Base-by-base conservation (phyloP, 2,888 invertebrate species). In the Matsumyia berberina region DNA sequence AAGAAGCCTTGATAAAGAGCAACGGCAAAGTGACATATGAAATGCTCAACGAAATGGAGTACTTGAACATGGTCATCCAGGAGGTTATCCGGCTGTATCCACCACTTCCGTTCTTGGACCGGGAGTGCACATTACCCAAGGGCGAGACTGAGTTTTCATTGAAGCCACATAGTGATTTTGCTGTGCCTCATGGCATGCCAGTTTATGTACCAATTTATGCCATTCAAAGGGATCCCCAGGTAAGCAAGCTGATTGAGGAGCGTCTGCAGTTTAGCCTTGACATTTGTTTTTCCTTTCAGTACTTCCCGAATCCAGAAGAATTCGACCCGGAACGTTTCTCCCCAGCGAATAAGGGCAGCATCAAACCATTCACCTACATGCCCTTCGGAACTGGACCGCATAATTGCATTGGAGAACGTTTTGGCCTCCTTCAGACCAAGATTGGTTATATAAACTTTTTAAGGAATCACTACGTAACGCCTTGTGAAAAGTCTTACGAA, bases 31-130 rank as follows among this genome's bases (percentile, higher is more conserved):
- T 93, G 9, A 90, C 90, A 0, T 93, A 93, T 80, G 92, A 93
- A 17, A 88, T 88, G 12, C 87, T 93, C 7, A 87, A 89, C 12
- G 89, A 91, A 8, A 88, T 93, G 90, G 88, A 89, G 57, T 93
- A 93, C 86, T 87, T 93, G 29, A 89, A 90, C 77, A 92, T 91
- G 92, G 92, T 92, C 2, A 80, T 91, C 1, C 89, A 90, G 62
- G 92, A 92, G 82, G 88, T 88, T 0, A 66, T 92, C 19, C 89
- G 92, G 3, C 57, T 92, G 62, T 92, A 92, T 87, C 92, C 92
- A 3, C 88, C 90, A 2, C 44, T 92, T 5, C 91, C 92, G 0
- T 90, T 91, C 57, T 82, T 92, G 19, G 92, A 91, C 85, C 90
- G 92, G 4, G 86, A 89, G 74, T 91, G 91, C 70, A 89, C 90